Conservation (phyloP, 53 echinoderm and acorn worm species). For the Mesocentrotus franciscanus region DNA sequence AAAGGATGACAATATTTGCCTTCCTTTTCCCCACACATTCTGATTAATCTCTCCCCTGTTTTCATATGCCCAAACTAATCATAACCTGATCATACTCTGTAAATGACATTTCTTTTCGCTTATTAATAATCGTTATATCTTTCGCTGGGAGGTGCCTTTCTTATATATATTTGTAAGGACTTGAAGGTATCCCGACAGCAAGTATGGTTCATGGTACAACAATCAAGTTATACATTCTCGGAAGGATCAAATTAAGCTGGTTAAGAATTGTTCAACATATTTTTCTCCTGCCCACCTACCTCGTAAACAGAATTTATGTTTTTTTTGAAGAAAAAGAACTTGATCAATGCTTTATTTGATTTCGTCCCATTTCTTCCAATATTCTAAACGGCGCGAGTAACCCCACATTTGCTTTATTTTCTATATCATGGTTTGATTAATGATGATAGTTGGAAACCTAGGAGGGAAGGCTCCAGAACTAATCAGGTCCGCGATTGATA, state of each 20-base stretch:
- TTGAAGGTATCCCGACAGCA: not conserved
- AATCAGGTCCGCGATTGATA: not conserved
- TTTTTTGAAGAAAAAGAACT: not conserved
- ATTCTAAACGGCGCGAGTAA: not conserved
- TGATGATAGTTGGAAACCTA: not conserved
- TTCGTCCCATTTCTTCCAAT: not conserved
- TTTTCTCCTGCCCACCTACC: not conserved
- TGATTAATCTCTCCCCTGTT: not conserved
- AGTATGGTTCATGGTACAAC: not conserved
- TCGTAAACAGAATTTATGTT: not conserved
- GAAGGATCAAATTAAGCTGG: not conserved
- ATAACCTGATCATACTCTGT: not conserved
- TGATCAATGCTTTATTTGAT: not conserved
- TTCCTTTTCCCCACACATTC: not conserved
- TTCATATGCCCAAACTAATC: not conserved
- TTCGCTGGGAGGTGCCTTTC: not conserved
- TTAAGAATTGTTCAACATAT: not conserved
- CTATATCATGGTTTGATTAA: not conserved
- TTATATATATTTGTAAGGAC: not conserved
- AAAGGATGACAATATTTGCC: not conserved
- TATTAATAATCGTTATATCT: not conserved
- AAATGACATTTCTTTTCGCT: not conserved
- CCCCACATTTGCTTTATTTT: not conserved
- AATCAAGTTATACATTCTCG: not conserved
- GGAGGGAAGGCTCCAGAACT: not conserved